Evolutionary conservation across 2,113 vertebrate genomes (phyloP).

Genomic region (Mixornis gularis): DNA sequence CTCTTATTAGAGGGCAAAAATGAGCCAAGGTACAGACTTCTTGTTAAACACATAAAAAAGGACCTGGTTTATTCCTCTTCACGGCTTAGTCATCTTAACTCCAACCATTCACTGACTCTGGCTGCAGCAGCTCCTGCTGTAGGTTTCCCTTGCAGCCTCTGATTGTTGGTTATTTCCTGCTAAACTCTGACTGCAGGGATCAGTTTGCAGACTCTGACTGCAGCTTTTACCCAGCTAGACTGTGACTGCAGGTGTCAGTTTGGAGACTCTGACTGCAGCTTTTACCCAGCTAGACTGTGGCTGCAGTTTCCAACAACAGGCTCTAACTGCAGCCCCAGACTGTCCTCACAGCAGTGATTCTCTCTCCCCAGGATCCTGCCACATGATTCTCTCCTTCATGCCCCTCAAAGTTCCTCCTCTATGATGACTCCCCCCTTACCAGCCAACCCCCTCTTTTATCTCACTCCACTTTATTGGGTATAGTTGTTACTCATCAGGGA

Average conservation of each 20-base stretch:
- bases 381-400: neutral
- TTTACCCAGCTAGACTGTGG: no score
- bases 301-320: no score
- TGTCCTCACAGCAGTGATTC: no score
- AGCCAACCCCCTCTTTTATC: neutral
- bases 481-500: neutral
- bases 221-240: no score
- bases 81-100: neutral
- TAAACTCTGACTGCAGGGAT: no score
- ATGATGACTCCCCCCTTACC: neutral
- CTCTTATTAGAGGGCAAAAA: neutral
- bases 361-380: neutral
- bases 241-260: no score
- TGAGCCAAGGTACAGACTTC: neutral
- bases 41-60: neutral
- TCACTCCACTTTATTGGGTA: neutral
- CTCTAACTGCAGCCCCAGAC: no score
- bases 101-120: neutral
- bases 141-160: no score
- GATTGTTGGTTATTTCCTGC: no score
- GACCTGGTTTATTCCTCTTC: neutral
- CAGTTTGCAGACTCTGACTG: no score
- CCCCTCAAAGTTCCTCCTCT: neutral
- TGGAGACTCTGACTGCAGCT: no score
- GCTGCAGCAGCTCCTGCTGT: neutral